These are phyloP conservation scores for Spilosoma lubricipeda DNA, from an alignment of 2,888 invertebrate species.

Conservation along the genomic window DNA sequence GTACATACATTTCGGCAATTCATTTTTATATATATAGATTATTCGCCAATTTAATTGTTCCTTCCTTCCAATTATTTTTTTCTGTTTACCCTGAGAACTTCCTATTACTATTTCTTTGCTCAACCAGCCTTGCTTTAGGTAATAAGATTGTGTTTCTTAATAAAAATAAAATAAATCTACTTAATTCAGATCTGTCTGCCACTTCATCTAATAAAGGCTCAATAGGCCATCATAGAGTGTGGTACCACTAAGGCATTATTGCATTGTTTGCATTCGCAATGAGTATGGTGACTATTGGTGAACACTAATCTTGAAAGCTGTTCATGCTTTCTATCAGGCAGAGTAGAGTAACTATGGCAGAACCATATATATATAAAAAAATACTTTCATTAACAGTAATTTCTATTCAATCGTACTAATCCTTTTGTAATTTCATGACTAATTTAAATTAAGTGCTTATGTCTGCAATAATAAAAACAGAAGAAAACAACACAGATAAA, in stretches of 20 bases:
- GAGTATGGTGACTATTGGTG: no score
- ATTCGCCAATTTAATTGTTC: no score
- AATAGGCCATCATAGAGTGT: no score
- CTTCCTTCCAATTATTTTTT: neutral
- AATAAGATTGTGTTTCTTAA: neutral
- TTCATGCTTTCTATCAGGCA: no score
- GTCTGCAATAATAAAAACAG: neutral
- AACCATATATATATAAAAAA: no score
- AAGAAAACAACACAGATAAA: neutral
- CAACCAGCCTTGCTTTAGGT: neutral
- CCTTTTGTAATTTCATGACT: neutral
- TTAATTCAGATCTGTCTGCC: neutral
- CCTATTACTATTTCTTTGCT: neutral
- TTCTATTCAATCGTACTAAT: neutral
- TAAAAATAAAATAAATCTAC: neutral
- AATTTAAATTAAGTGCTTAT: neutral
- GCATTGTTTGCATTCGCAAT: no score
- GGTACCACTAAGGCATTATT: no score
- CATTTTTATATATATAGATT: no score
- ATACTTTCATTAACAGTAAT: neutral
- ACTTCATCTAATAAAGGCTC: no score
- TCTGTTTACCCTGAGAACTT: neutral
- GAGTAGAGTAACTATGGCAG: no score
- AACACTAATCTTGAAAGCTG: no score
- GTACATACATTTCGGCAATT: no score